phyloP scores from a whole-genome alignment of 1,140 invertebrate genomes.

The Drosophila sechellia region DNA sequence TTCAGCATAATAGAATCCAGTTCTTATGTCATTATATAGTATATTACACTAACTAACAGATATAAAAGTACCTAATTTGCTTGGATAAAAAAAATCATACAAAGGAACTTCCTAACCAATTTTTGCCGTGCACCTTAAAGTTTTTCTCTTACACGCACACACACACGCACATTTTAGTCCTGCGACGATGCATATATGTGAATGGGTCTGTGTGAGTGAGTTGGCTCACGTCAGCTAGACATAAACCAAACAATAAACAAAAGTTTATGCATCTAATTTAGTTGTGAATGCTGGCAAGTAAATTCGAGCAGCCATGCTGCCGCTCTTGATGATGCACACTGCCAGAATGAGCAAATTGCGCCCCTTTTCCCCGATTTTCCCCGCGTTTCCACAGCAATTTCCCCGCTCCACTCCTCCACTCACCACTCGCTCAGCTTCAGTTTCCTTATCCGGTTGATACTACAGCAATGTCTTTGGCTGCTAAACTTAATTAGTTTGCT shows the following conservation, averaged over 20 bases:
- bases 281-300: conserved; percentile 57
- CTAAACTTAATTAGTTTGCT: conserved; percentile 74
- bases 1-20: no score
- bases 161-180: neutral
- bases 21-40: no score
- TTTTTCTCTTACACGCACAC: neutral
- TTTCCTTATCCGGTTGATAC: conserved; percentile 4
- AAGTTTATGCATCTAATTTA: conserved; percentile 68
- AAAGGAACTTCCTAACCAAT: neutral
- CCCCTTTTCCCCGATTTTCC: neutral
- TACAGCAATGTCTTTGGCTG: conserved; percentile 51
- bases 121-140: conserved; percentile 1
- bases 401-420: no score
- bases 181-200: neutral
- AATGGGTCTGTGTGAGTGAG: conserved; percentile 3
- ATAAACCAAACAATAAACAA: conserved; percentile 66
- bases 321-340: conserved; percentile 41
- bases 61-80: no score
- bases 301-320: conserved; percentile 33
- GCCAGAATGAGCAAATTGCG: conserved; percentile 43
- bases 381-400: neutral
- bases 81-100: no score
- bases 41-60: no score
- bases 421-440: neutral
- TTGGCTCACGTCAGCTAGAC: conserved; percentile 31